phyloP scores from a whole-genome alignment of 2,797 vertebrate species.

The Threskiornis aethiopicus region DNA sequence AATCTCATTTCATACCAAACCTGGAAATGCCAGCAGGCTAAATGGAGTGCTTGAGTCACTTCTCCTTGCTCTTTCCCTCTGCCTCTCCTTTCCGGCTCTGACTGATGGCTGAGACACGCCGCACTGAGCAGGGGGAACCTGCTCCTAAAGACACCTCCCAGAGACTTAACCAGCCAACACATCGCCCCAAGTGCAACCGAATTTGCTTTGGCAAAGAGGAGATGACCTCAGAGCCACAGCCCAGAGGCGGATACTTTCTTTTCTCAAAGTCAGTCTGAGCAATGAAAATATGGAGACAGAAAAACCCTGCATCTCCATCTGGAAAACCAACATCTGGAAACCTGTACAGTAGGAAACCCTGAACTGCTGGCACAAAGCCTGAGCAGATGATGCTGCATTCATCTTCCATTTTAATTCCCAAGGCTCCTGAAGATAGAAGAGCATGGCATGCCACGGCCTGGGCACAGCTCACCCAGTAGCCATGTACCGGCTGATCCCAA shows the following conservation, averaged over 20 bases:
- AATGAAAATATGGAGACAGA: neutral
- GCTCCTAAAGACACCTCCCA: neutral
- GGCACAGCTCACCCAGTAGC: neutral
- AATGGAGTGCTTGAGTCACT: neutral
- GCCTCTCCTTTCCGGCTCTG: neutral
- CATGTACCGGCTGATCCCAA: fast-evolving
- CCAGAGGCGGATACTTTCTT: neutral
- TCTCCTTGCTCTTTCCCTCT: neutral
- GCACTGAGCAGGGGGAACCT: neutral
- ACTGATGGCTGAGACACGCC: neutral
- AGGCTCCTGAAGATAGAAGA: neutral
- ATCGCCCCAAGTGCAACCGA: neutral
- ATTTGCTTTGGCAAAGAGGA: neutral
- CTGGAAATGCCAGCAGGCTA: neutral
- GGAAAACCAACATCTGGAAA: neutral
- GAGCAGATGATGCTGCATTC: neutral
- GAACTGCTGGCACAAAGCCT: neutral
- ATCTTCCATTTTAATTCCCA: neutral
- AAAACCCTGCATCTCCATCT: neutral
- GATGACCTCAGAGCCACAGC: neutral
- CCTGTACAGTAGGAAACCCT: neutral
- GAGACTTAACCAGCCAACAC: neutral
- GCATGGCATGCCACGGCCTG: fast-evolving
- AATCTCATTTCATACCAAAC: neutral
- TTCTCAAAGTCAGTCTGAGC: neutral